Percentiles rank a stretch among this genome's conserved stretches.
Conservation (phyloP, 1,140 invertebrate genomes). For the Eubasilissa regina region DNA sequence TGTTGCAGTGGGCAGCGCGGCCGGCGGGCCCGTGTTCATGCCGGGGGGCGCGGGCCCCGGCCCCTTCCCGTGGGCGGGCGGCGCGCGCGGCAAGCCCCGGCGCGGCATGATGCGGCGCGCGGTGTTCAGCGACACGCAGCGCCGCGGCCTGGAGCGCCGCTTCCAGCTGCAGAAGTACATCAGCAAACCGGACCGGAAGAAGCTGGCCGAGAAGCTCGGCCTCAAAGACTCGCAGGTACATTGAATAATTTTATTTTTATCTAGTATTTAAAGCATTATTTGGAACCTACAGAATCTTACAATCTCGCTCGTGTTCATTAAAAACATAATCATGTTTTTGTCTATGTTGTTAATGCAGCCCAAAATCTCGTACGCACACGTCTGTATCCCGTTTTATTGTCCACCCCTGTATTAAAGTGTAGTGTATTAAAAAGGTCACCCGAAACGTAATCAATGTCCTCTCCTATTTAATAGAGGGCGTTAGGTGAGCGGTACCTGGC, state of each 20-base stretch:
- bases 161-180: slow-evolving; percentile 99
- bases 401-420: too few relatives aligned
- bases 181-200: slow-evolving; percentile 96
- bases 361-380: too few relatives aligned
- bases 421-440: background rate
- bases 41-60: slow-evolving; percentile 39
- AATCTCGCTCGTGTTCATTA: too few relatives aligned
- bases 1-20: slow-evolving; percentile 45
- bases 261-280: too few relatives aligned
- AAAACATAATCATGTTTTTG: too few relatives aligned
- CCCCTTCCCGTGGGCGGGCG: slow-evolving; percentile 86
- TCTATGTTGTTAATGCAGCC: too few relatives aligned
- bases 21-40: slow-evolving; percentile 24
- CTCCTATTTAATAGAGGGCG: background rate
- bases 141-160: slow-evolving; percentile 93
- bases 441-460: background rate
- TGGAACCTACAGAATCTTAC: background rate
- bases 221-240: slow-evolving; percentile 94
- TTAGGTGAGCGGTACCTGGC: background rate
- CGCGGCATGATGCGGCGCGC: slow-evolving; percentile 96
- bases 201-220: slow-evolving; percentile 94
- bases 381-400: too few relatives aligned
- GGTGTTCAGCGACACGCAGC: slow-evolving; percentile 93
- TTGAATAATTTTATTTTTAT: too few relatives aligned
- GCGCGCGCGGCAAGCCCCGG: slow-evolving; percentile 85